A percentile compares a stretch with the other conserved stretches of the same genome.
Evolutionary conservation across 2,113 vertebrate species (phyloP).

Genomic region (Saiga tatarica): DNA sequence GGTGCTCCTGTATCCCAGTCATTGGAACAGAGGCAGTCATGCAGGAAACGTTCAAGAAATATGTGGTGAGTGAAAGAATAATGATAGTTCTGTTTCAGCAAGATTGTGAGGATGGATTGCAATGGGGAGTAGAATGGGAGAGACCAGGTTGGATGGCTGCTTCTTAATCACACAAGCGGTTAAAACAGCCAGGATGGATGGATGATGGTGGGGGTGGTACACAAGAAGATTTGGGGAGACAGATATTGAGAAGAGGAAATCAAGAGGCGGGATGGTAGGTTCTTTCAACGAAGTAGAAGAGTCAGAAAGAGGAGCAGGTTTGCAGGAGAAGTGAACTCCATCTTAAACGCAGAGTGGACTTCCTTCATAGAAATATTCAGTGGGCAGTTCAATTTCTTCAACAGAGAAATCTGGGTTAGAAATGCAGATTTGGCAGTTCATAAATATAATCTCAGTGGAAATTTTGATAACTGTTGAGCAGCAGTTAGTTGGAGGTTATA

Average conservation of each 20-base stretch:
- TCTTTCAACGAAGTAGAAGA: not conserved
- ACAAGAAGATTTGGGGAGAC: not conserved
- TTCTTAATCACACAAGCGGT: not conserved
- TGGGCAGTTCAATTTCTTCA: not conserved
- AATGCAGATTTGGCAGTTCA: not conserved
- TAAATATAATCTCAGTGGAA: not conserved
- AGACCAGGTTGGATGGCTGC: not conserved
- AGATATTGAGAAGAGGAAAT: not conserved
- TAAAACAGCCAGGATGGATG: too few species aligned
- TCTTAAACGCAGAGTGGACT: not conserved
- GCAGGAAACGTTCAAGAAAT: not conserved
- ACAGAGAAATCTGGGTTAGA: not conserved
- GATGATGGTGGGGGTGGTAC: too few species aligned
- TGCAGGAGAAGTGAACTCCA: not conserved
- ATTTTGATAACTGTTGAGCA: not conserved
- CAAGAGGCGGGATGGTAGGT: not conserved
- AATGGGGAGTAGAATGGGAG: not conserved
- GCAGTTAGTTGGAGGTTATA: constrained; percentile 2
- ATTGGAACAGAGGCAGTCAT: not conserved
- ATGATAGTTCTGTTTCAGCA: not conserved
- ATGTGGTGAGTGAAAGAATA: not conserved
- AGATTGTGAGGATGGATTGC: not conserved
- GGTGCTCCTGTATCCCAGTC: not conserved
- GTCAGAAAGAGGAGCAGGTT: not conserved
- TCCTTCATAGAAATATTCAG: not conserved